Conservation (phyloP, 2,113 vertebrate species). For the Atlantisia rogersi region DNA sequence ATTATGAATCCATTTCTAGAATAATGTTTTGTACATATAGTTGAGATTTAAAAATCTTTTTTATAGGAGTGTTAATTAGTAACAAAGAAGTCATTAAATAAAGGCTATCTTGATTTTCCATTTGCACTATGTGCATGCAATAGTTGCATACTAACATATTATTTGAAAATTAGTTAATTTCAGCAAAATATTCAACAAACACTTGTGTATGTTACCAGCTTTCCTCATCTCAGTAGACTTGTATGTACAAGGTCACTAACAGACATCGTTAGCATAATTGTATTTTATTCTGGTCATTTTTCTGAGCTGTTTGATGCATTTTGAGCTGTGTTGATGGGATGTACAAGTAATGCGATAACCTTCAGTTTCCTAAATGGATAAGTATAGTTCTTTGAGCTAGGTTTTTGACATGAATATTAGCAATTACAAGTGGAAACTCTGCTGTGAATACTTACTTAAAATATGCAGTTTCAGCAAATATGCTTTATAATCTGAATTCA, state of each 20-base stretch:
- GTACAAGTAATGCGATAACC: neutral
- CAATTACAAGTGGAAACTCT: neutral
- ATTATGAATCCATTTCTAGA: neutral
- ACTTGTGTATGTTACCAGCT: neutral
- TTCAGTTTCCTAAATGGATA: neutral
- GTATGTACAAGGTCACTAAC: neutral
- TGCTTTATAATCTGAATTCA: neutral
- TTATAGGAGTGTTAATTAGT: neutral
- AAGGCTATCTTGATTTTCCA: neutral
- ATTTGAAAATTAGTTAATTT: neutral
- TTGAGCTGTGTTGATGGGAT: neutral
- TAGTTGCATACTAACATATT: neutral
- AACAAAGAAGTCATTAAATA: neutral
- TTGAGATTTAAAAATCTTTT: neutral
- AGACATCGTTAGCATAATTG: neutral
- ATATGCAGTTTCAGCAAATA: neutral
- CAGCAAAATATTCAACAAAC: neutral
- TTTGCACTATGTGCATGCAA: neutral
- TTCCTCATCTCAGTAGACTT: neutral
- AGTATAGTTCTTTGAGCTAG: neutral
- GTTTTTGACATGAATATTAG: neutral
- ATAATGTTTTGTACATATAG: neutral
- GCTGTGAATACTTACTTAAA: neutral
- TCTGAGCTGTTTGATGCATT: neutral
- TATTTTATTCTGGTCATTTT: neutral